Evolutionary conservation across 2,113 vertebrate genomes (phyloP).

Genomic region (Chiloscyllium plagiosum): DNA sequence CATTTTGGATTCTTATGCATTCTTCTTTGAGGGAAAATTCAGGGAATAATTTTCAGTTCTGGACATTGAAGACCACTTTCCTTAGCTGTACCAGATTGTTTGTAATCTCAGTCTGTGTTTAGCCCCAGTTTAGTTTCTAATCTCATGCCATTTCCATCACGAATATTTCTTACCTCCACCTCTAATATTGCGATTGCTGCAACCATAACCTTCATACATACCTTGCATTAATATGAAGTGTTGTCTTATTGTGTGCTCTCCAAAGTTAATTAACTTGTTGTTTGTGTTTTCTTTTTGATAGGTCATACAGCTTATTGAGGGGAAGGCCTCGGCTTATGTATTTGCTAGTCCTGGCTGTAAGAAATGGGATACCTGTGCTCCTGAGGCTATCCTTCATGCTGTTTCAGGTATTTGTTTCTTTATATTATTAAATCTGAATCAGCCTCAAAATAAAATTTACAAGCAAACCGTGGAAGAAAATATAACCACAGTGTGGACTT

Average conservation of each 20-base stretch:
- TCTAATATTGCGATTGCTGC: background rate
- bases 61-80: background rate
- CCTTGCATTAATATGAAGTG: background rate
- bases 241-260: background rate
- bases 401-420: constrained; percentile 72
- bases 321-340: constrained; percentile 89
- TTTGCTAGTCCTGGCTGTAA: constrained; percentile 95
- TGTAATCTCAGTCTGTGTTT: background rate
- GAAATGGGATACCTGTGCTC: constrained; percentile 95
- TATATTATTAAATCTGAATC: background rate
- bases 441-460: background rate
- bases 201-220: background rate
- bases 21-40: background rate
- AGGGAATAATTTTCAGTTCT: background rate
- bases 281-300: constrained; percentile 46
- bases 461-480: background rate
- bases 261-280: background rate
- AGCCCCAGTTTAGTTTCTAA: background rate
- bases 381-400: constrained; percentile 85
- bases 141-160: background rate
- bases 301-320: constrained; percentile 93
- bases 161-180: background rate
- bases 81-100: background rate
- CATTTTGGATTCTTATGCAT: background rate
- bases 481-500: background rate